Conservation (phyloP, 2,113 vertebrate species). For the Nematolebias whitei region DNA sequence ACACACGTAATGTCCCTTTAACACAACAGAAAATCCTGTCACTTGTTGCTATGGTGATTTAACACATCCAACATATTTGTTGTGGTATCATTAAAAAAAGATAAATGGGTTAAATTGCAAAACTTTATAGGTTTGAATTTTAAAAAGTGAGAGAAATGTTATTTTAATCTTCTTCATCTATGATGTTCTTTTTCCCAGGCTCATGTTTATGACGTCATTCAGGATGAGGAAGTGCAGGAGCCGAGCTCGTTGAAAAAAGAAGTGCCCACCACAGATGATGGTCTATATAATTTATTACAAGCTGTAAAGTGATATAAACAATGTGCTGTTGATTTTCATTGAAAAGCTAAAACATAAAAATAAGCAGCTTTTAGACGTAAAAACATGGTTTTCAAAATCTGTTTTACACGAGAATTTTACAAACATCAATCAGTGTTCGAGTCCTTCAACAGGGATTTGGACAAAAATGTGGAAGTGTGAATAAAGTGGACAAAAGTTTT, state of each 20-base stretch:
- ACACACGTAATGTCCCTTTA: too few species aligned
- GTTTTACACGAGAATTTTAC: background rate
- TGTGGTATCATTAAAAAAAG: too few species aligned
- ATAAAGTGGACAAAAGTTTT: background rate
- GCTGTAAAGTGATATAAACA: constrained; percentile 37
- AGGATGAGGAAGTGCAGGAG: constrained; percentile 19
- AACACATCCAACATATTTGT: too few species aligned
- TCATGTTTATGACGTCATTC: constrained; percentile 46
- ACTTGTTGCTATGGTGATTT: too few species aligned
- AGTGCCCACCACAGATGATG: background rate
- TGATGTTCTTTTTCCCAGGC: constrained; percentile 51
- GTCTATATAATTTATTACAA: constrained; percentile 60
- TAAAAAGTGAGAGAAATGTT: too few species aligned
- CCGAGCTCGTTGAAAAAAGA: background rate
- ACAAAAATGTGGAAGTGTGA: background rate
- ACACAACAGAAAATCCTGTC: too few species aligned
- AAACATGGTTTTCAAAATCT: background rate
- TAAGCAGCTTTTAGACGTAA: background rate
- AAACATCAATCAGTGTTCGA: background rate
- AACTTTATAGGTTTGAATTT: too few species aligned
- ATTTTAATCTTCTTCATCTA: too few species aligned
- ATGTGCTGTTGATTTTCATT: background rate
- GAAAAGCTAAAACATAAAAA: background rate
- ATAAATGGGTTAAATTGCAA: too few species aligned
- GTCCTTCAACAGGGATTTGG: background rate